Conservation (phyloP, 2,888 invertebrate species). For the Doris montereyensis region DNA sequence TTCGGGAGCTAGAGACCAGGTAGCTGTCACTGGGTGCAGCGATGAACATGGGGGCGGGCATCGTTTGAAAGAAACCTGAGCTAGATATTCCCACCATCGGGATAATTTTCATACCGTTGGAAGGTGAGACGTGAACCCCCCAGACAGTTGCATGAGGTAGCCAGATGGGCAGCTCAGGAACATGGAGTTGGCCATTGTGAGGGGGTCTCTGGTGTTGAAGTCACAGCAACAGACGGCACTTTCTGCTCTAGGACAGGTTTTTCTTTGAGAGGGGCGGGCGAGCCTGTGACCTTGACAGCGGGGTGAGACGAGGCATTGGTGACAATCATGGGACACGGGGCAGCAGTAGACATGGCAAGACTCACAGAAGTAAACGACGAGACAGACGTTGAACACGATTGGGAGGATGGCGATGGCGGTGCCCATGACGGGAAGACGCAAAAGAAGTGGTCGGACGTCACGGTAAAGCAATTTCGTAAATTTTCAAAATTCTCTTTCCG, state of each 20-base stretch:
- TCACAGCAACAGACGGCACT: conserved; percentile 48
- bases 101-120: conserved; percentile 49
- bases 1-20: conserved; percentile 6
- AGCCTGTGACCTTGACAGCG: too few relatives aligned
- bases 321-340: too few relatives aligned
- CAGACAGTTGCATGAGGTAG: conserved; percentile 43
- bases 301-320: too few relatives aligned
- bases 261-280: too few relatives aligned
- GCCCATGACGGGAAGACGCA: not conserved
- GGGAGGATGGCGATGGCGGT: conserved; percentile 6
- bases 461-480: too few relatives aligned
- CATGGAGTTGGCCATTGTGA: conserved; percentile 12
- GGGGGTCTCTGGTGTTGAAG: not conserved
- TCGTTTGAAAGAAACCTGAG: conserved; percentile 42
- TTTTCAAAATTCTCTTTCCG: not conserved
- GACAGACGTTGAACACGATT: not conserved
- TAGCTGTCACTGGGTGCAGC: conserved; percentile 40
- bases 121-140: conserved; percentile 47
- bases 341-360: too few relatives aligned
- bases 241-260: conserved; percentile 46
- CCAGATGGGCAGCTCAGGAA: conserved; percentile 40
- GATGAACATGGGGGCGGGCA: conserved; percentile 45
- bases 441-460: too few relatives aligned
- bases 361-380: not conserved
- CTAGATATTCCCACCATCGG: conserved; percentile 51